Percentiles rank a stretch among this genome's conserved stretches.
phyloP scores from a whole-genome alignment of 2,888 invertebrate species.

The Brachyptera putata region DNA sequence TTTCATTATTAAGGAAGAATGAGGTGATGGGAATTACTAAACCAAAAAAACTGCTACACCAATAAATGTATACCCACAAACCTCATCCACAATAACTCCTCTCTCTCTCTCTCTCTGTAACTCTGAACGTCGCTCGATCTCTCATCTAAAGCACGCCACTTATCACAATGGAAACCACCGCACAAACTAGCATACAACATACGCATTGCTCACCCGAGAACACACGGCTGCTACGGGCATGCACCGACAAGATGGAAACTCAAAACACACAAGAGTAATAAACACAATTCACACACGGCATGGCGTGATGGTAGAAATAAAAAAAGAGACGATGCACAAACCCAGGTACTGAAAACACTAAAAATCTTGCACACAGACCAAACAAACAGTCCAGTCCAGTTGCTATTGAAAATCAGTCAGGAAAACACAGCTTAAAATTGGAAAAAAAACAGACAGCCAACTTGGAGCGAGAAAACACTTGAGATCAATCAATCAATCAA shows the following conservation, averaged over 20 bases:
- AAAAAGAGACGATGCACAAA: background rate
- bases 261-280: background rate
- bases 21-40: constrained; percentile 3
- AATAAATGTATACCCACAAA: too few species aligned
- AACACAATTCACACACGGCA: constrained; percentile 15
- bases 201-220: constrained; percentile 1
- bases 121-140: too few species aligned
- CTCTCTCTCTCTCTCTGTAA: too few species aligned
- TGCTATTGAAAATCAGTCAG: constrained; percentile 6
- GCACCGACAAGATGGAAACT: background rate
- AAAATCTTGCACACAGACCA: constrained; percentile 20
- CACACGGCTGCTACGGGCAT: constrained; percentile 7
- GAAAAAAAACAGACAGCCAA: constrained; percentile 3
- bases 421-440: constrained; percentile 19
- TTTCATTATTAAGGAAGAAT: background rate
- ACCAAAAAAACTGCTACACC: too few species aligned
- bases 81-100: too few species aligned
- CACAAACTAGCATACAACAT: background rate
- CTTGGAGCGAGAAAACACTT: too few species aligned
- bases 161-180: constrained; percentile 1
- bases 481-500: too few species aligned
- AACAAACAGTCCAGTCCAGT: constrained; percentile 17
- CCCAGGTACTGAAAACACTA: constrained; percentile 4
- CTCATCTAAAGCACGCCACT: too few species aligned
- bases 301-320: background rate